Evolutionary conservation across 2,888 invertebrate genomes (phyloP).

Genomic region (Apotomis betuletana): DNA sequence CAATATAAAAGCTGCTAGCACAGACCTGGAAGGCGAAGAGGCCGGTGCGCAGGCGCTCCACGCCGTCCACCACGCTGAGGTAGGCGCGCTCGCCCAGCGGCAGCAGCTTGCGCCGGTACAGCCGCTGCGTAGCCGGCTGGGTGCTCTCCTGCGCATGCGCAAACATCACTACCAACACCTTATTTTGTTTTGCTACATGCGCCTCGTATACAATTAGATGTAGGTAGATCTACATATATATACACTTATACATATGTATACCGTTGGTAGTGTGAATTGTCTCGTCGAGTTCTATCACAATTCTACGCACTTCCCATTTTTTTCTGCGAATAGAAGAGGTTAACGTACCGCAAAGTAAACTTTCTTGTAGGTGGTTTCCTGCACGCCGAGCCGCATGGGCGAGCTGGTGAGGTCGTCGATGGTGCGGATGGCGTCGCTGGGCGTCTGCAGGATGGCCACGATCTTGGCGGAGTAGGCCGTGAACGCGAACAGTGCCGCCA

Average conservation of each 20-base stretch:
- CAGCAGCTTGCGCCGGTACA: conserved; percentile 82
- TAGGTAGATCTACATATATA: too few species aligned
- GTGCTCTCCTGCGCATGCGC: conserved; percentile 78
- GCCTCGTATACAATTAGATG: too few species aligned
- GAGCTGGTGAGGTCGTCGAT: conserved; percentile 82
- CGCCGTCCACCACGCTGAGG: conserved; percentile 79
- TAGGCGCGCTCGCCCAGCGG: conserved; percentile 81
- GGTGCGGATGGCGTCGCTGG: conserved; percentile 83
- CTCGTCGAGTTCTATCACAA: too few species aligned
- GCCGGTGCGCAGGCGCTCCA: conserved; percentile 79
- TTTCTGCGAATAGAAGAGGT: too few species aligned
- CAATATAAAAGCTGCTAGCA: neutral
- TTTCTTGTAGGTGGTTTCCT: conserved; percentile 84
- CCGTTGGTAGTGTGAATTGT: too few species aligned
- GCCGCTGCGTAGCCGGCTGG: conserved; percentile 76
- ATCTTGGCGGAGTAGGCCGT: conserved; percentile 87
- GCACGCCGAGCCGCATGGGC: conserved; percentile 82
- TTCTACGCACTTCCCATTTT: too few species aligned
- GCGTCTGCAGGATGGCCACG: conserved; percentile 85
- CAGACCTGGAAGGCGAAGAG: conserved; percentile 82
- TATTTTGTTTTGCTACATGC: too few species aligned
- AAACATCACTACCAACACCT: neutral
- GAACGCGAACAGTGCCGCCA: conserved; percentile 83
- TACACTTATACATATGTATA: too few species aligned
- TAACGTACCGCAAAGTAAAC: conserved; percentile 79